These are phyloP conservation scores for Aspiorhynchus laticeps DNA, from an alignment of 2,113 vertebrate species.

Conservation along the genomic window DNA sequence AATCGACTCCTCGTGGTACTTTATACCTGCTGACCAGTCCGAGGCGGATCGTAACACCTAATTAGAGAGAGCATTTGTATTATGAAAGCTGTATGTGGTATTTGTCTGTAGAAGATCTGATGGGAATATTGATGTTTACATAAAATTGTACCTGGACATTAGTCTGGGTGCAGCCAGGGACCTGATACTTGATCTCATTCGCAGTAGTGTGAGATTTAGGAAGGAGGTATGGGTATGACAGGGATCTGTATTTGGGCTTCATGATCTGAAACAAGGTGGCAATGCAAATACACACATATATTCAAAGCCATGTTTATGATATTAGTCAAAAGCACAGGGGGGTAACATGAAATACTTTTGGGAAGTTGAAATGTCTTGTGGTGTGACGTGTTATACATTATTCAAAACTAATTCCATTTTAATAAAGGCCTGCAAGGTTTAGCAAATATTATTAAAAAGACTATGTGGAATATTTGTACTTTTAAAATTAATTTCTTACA, in stretches of 20 bases:
- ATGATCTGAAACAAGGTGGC: slow-evolving; percentile 78
- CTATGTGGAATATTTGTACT: background rate
- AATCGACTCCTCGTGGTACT: slow-evolving; percentile 95
- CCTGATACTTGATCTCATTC: slow-evolving; percentile 82
- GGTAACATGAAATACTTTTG: background rate
- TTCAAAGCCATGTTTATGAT: background rate
- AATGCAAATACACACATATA: background rate
- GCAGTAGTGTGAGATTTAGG: slow-evolving; percentile 91
- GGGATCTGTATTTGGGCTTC: slow-evolving; percentile 91
- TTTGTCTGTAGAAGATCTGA: background rate
- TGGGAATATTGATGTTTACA: background rate
- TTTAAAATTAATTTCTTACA: background rate
- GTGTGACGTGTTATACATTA: background rate
- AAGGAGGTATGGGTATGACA: slow-evolving; percentile 89
- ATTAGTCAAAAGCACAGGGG: background rate
- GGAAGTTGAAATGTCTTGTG: background rate
- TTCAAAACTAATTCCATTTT: background rate
- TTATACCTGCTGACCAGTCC: slow-evolving; percentile 97
- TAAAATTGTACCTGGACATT: slow-evolving; percentile 82
- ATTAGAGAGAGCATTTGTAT: background rate
- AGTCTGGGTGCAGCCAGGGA: slow-evolving; percentile 78
- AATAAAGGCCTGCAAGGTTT: background rate
- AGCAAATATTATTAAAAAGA: background rate
- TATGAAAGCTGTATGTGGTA: background rate
- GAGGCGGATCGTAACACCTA: slow-evolving; percentile 90